Evolutionary conservation across 2,113 vertebrate genomes (phyloP).

Genomic region (Solenodon paradoxus): DNA sequence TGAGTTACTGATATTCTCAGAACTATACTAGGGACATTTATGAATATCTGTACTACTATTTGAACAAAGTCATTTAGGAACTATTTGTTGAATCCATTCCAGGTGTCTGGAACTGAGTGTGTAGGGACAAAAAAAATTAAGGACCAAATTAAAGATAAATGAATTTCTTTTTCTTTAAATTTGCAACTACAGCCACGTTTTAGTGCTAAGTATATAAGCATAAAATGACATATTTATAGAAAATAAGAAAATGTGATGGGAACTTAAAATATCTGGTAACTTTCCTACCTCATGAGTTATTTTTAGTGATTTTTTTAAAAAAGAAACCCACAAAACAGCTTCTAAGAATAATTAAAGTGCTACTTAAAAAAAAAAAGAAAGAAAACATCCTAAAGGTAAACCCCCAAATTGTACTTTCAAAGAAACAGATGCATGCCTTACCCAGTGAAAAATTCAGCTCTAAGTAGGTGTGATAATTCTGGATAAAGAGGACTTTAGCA

Average conservation of each 20-base stretch:
- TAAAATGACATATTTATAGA: not conserved
- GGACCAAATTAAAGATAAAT: not conserved
- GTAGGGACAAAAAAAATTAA: not conserved
- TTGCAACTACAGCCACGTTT: not conserved
- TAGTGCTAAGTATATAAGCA: not conserved
- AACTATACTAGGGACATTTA: not conserved
- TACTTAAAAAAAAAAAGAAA: not conserved
- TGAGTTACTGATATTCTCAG: not conserved
- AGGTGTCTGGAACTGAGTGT: not conserved
- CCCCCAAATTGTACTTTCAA: not conserved
- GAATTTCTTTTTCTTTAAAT: slow-evolving; percentile 33
- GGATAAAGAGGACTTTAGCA: not conserved
- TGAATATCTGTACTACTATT: not conserved
- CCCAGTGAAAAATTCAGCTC: not conserved
- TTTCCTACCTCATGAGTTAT: not conserved
- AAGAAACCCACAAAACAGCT: not conserved
- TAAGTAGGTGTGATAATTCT: not conserved
- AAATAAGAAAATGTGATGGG: not conserved
- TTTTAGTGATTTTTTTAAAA: not conserved
- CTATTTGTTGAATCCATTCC: not conserved
- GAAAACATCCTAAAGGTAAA: not conserved
- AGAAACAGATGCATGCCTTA: not conserved
- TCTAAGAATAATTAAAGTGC: not conserved
- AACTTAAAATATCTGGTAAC: not conserved
- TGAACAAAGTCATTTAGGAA: not conserved